Conservation (phyloP, 2,888 invertebrate genomes). For the Deilephila porcellus region DNA sequence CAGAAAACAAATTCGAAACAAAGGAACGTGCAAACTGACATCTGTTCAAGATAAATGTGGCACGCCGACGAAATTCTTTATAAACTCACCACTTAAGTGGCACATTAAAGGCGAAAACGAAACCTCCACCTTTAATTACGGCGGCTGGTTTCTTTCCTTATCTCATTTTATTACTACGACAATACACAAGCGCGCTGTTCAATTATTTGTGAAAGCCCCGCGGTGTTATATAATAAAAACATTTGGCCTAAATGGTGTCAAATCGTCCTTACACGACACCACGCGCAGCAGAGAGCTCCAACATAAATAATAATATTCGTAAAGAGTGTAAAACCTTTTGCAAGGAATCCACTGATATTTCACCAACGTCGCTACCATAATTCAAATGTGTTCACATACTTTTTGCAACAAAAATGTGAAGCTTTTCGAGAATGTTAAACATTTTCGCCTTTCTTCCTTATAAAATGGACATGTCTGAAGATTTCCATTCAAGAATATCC, state of each 20-base stretch:
- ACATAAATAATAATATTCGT: slow-evolving; percentile 68
- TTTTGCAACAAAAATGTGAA: slow-evolving; percentile 50
- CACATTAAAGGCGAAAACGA: slow-evolving; percentile 63
- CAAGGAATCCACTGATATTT: slow-evolving; percentile 44
- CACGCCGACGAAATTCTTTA: slow-evolving; percentile 51
- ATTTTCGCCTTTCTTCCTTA: slow-evolving; percentile 19
- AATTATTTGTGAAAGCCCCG: slow-evolving; percentile 65
- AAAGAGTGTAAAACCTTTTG: slow-evolving; percentile 55
- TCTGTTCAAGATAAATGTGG: slow-evolving; percentile 50
- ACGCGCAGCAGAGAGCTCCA: slow-evolving; percentile 37
- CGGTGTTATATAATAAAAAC: slow-evolving; percentile 45
- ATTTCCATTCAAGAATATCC: slow-evolving; percentile 8
- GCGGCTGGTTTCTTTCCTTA: slow-evolving; percentile 74
- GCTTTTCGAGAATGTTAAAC: slow-evolving; percentile 45
- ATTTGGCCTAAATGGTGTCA: slow-evolving; percentile 63
- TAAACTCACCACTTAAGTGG: slow-evolving; percentile 65
- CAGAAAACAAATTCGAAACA: slow-evolving; percentile 25
- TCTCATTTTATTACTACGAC: slow-evolving; percentile 77
- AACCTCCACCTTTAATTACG: slow-evolving; percentile 74
- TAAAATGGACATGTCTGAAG: slow-evolving; percentile 10
- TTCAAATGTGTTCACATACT: slow-evolving; percentile 49
- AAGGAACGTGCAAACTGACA: slow-evolving; percentile 35
- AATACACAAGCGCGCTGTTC: slow-evolving; percentile 75
- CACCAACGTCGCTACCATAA: slow-evolving; percentile 52
- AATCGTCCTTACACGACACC: slow-evolving; percentile 64